Evolutionary conservation across 2,888 invertebrate species (phyloP).

Genomic region (Lithodes maja): DNA sequence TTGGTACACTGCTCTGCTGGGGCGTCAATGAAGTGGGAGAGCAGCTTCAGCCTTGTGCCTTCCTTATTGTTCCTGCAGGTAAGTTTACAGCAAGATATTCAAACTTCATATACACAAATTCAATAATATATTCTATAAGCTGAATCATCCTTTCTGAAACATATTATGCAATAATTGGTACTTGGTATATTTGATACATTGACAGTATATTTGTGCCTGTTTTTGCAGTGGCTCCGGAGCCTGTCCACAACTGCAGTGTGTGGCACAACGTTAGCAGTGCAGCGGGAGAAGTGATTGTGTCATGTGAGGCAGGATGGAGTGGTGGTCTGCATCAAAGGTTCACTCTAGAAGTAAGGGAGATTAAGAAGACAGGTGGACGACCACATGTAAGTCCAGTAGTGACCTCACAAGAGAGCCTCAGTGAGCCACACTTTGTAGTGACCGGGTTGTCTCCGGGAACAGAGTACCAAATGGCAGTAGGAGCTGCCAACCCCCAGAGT

Average conservation of each 20-base stretch:
- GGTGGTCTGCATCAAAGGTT: too few species aligned
- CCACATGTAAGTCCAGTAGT: slow-evolving; percentile 11
- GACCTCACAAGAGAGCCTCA: slow-evolving; percentile 7
- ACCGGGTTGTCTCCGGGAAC: slow-evolving; percentile 58
- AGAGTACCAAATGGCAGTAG: slow-evolving; percentile 60
- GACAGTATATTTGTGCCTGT: too few species aligned
- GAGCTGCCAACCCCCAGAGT: slow-evolving; percentile 29
- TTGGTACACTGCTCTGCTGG: slow-evolving; percentile 91
- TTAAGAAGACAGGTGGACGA: neutral
- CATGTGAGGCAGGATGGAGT: neutral
- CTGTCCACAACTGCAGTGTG: too few species aligned
- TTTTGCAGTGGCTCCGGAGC: neutral
- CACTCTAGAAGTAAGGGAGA: too few species aligned
- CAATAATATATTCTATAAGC: too few species aligned
- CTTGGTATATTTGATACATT: too few species aligned
- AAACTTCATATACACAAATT: too few species aligned
- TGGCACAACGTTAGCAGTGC: slow-evolving; percentile 36
- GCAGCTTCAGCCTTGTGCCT: slow-evolving; percentile 89
- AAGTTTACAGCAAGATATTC: slow-evolving; percentile 23
- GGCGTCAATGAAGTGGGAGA: slow-evolving; percentile 89
- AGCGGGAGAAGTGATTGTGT: neutral
- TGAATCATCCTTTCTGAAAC: neutral
- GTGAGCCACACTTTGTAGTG: too few species aligned
- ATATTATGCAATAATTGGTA: neutral
- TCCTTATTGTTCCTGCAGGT: slow-evolving; percentile 84